Evolutionary conservation across 2,888 invertebrate species (phyloP), one percentile per base, ranked within the genome.

Genomic region (Chorisops tibialis): DNA sequence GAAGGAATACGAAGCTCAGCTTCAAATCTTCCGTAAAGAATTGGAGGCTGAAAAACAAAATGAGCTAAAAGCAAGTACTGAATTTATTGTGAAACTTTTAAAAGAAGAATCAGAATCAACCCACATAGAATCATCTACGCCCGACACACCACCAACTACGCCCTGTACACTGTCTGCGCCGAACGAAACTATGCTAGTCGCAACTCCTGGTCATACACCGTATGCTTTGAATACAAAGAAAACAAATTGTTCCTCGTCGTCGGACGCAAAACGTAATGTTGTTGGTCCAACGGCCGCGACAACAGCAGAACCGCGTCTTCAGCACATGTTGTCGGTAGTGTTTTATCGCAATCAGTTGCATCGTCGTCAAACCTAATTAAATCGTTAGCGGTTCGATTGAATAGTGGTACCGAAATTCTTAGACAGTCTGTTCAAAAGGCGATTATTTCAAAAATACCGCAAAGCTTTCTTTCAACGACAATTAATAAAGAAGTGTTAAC

Each of bases 1-100:
- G 65, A 80, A 81, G 66, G 91, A 91, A 78, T 90, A 88, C 81
- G 87, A 89, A 77, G 80, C 81, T 67, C 85, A 88, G 76, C 73
- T 84, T 62, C 79, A 74, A 65, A 76, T 77, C 59, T 69, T 80
- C 50, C 73, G 74, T 67, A 70, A 72, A 67, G 81, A 81, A 68
- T 71, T 79, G 19, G 64, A 81, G 68, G 75, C 76, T 65, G 79
- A 82, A 49, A 83, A 85, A 71, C 81, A 86, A 69, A 80, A 81
- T 64, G 62, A 62, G 64, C 43, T 62, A 62, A 62, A 52, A 35
- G 59, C 59, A 6, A 48, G 52, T 9, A 4, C 48, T 12, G 51
- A 47, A 24, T 52, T 49, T 35, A 50, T 64, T 41, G 30, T 49
- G 16, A 43, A 62, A 24, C 14, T 54, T 38, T 43, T 62, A 14